A percentile compares a stretch with the other conserved stretches of the same genome.
Conservation (phyloP, 2,797 vertebrate genomes). For the Sebastes trivittatus region DNA sequence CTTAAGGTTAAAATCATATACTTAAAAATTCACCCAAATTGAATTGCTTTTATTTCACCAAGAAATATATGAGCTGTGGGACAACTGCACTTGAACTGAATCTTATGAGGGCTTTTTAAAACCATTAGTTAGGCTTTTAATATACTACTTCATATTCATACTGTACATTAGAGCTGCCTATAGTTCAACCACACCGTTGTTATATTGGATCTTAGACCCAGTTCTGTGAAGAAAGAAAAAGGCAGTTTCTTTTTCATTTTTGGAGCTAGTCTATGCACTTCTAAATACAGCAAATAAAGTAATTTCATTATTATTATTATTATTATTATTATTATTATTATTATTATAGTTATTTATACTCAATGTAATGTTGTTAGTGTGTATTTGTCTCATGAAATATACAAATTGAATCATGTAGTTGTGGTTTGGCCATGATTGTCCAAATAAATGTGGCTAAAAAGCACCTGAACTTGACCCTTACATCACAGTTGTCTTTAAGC, state of each 20-base stretch:
- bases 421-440: not conserved
- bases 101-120: slow-evolving; percentile 6
- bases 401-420: not conserved
- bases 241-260: not conserved
- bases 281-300: not conserved
- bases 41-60: slow-evolving; percentile 49
- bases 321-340: not conserved
- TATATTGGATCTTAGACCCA: not conserved
- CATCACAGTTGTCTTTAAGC: not conserved
- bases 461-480: not conserved
- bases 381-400: not conserved
- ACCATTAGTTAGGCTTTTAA: not conserved
- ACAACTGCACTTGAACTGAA: not conserved
- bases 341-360: not conserved
- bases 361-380: not conserved
- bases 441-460: not conserved
- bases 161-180: not conserved
- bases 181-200: not conserved
- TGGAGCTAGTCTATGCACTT: not conserved
- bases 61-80: slow-evolving; percentile 22
- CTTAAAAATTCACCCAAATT: slow-evolving; percentile 48
- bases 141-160: not conserved
- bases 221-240: not conserved
- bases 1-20: slow-evolving; percentile 69
- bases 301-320: not conserved